phyloP scores from a whole-genome alignment of 1,140 invertebrate genomes.

The Drosophila pallidifrons region DNA sequence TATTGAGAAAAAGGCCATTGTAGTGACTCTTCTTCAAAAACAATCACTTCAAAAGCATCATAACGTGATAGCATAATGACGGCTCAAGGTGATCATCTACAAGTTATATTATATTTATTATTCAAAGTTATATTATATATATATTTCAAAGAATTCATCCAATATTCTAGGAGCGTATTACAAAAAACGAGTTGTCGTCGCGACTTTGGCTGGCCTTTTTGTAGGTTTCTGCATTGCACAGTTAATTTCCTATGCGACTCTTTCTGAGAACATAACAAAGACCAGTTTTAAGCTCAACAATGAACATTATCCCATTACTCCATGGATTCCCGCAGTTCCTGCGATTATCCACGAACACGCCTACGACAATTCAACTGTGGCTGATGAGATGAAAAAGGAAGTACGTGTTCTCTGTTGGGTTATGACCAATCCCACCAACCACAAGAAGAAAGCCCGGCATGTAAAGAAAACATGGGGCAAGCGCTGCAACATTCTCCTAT shows the following conservation, averaged over 20 bases:
- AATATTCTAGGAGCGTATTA: background rate
- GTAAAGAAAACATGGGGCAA: constrained; percentile 95
- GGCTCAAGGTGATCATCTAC: background rate
- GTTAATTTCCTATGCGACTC: background rate
- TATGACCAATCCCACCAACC: constrained; percentile 96
- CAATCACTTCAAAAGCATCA: too few species aligned
- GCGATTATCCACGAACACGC: constrained; percentile 78
- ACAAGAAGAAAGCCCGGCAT: constrained; percentile 91
- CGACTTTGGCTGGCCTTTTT: constrained; percentile 90
- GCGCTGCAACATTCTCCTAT: constrained; percentile 94
- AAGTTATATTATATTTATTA: background rate
- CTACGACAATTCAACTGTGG: constrained; percentile 58
- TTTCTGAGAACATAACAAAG: background rate
- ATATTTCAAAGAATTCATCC: background rate
- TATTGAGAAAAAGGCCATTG: too few species aligned
- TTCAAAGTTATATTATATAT: background rate
- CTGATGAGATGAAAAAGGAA: constrained; percentile 86
- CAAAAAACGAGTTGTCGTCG: constrained; percentile 87
- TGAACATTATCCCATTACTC: background rate
- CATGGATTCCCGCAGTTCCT: background rate
- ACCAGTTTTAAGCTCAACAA: background rate
- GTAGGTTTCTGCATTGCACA: constrained; percentile 14
- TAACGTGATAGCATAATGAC: background rate
- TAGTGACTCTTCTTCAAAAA: too few species aligned
- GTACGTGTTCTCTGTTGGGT: constrained; percentile 97